A percentile compares a stretch with the other conserved stretches of the same genome.
phyloP scores from a whole-genome alignment of 2,113 vertebrate genomes.

The Recurvirostra avosetta region DNA sequence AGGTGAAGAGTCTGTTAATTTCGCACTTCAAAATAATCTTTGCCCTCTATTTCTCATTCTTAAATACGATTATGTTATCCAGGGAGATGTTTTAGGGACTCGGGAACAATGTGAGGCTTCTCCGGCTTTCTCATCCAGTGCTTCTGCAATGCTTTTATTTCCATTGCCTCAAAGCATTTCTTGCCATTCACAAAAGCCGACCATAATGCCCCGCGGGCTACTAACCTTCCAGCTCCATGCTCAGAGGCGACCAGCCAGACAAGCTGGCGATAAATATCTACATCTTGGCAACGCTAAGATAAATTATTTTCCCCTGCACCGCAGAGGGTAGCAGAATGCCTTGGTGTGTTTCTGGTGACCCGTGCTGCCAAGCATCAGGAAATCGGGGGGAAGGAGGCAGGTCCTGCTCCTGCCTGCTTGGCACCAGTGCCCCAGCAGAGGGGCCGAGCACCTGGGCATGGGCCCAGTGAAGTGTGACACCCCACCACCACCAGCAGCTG shows the following conservation, averaged over 20 bases:
- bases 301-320: neutral
- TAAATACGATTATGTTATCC: constrained; percentile 51
- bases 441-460: neutral
- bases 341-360: neutral
- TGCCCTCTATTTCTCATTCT: constrained; percentile 65
- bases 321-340: neutral
- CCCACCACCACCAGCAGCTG: fast-evolving
- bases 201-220: constrained; percentile 30
- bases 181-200: constrained; percentile 45
- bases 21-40: constrained; percentile 72
- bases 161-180: constrained; percentile 56
- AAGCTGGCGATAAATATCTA: neutral
- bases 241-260: neutral
- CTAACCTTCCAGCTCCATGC: neutral
- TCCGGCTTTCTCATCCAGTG: constrained; percentile 32
- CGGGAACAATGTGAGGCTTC: constrained; percentile 4
- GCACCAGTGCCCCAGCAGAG: neutral
- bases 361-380: fast-evolving
- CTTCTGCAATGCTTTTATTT: constrained; percentile 50
- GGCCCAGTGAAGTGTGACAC: neutral
- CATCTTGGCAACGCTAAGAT: neutral
- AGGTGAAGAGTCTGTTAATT: constrained; percentile 79
- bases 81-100: constrained; percentile 57
- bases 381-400: neutral
- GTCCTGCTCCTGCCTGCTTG: fast-evolving